Conservation (phyloP, 23 tunicate genomes). For the Diplosoma virens region DNA sequence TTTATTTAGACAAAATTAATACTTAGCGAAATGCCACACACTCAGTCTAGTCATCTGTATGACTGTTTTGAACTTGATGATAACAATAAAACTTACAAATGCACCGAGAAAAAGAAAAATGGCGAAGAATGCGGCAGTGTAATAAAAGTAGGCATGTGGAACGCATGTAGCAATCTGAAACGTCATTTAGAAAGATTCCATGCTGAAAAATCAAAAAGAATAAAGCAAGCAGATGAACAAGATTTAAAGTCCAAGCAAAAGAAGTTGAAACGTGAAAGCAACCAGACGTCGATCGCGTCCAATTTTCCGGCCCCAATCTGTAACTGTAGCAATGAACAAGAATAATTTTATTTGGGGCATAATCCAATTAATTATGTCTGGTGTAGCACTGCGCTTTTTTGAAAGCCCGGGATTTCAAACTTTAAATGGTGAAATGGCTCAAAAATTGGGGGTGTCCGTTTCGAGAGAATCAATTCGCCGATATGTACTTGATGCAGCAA, state of each 20-base stretch:
- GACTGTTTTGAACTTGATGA: neutral
- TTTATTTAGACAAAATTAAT: too few relatives aligned
- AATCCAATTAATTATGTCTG: slow-evolving; percentile 4
- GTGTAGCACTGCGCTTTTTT: neutral
- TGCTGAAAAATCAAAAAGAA: neutral
- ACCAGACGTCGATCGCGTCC: neutral
- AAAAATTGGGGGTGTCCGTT: neutral
- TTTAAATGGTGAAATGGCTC: neutral
- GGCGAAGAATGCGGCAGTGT: neutral
- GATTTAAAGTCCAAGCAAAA: slow-evolving; percentile 7
- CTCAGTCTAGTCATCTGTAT: too few relatives aligned
- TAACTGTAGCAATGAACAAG: slow-evolving; percentile 8
- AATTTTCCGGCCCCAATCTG: neutral
- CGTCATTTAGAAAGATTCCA: slow-evolving; percentile 8
- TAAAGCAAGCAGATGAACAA: slow-evolving; percentile 23
- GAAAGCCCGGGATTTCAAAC: slow-evolving; percentile 5
- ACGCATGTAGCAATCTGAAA: slow-evolving; percentile 7
- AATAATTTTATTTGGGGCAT: neutral
- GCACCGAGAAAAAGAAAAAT: neutral
- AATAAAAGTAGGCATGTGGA: neutral
- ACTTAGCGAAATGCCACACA: too few relatives aligned
- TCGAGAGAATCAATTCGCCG: slow-evolving; percentile 8
- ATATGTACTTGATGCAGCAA: slow-evolving; percentile 3
- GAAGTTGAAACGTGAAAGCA: neutral
- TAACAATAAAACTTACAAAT: slow-evolving; percentile 2